A percentile compares a stretch with the other conserved stretches of the same genome.
Conservation (phyloP, 2,113 vertebrate species). For the Anarrhichthys ocellatus region DNA sequence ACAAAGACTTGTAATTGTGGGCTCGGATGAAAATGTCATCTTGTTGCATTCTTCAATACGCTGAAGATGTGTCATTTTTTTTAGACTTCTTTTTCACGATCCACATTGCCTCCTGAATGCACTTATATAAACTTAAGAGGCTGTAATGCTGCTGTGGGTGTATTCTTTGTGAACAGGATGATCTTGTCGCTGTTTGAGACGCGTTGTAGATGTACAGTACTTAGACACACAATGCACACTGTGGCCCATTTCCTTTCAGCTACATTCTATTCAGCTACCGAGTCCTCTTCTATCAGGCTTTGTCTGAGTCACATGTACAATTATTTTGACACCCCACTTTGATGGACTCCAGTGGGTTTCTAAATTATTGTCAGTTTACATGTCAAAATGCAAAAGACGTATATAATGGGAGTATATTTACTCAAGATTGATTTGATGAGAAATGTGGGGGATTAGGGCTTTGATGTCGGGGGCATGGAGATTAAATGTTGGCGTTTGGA, state of each 20-base stretch:
- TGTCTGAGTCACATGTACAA: constrained; percentile 9
- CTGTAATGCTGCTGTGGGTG: constrained; percentile 39
- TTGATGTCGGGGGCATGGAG: constrained; percentile 42
- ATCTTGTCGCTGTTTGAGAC: constrained; percentile 34
- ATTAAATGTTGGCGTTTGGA: constrained; percentile 35
- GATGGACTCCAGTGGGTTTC: constrained; percentile 27
- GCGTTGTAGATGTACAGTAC: constrained; percentile 13
- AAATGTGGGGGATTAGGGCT: constrained; percentile 41
- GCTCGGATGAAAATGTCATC: not conserved
- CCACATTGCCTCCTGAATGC: not conserved
- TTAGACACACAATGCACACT: constrained; percentile 29
- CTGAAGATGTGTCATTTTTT: constrained; percentile 16
- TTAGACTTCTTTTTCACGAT: not conserved
- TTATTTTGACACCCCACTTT: not conserved
- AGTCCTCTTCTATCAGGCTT: constrained; percentile 18
- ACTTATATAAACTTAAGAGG: constrained; percentile 43
- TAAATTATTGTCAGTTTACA: constrained; percentile 39
- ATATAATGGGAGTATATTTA: constrained; percentile 38
- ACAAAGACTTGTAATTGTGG: constrained; percentile 7
- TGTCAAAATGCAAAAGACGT: constrained; percentile 37
- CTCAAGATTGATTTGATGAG: constrained; percentile 52
- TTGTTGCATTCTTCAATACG: not conserved
- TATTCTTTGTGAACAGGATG: constrained; percentile 39
- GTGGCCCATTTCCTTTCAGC: constrained; percentile 48
- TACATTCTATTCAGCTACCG: constrained; percentile 1